Base-by-base conservation (phyloP, 2,888 invertebrate genomes). In the Chesias legatella region DNA sequence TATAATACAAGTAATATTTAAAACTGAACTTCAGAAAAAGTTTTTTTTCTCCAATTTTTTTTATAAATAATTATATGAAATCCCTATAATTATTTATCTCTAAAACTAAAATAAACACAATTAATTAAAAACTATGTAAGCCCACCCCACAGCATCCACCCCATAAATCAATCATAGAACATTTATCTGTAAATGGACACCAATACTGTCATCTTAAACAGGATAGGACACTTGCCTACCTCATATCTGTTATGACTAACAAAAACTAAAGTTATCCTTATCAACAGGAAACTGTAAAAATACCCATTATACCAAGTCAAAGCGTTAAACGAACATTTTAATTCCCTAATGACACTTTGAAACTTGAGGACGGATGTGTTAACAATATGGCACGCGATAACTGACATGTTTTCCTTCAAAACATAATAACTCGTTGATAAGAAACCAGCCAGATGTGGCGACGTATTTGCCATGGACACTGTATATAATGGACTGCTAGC, bases 401-500 rank as follows among this genome's bases (percentile, higher is more conserved):
- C 31, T 43, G 26, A 34, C 44, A 57, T 63, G 67, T 83, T 82
- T 81, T 81, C 77, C 80, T 84, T 85, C 70, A 67, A 65, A 74
- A 71, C 61, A 73, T 64, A 74, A 73, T 72, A 69, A 67, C 72
- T 76, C 72, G 40, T 54, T 69, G 82, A 83, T 82, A 84, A 84
- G 81, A 75, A 76, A 67, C 63, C 47, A 48, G 55, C 75, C 85
- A 84, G 81, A 84, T 85, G 84, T 72, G 66, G 68, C 51, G 58
- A 60, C 56, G 60, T 63, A 61, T 63, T 61, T 55, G 32, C 20
- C 34, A 28, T 4, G 25, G 33, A 35, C 7, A 21, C n/a, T n/a
- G 9, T 13, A 29, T 21, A 29, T 5, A 33, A 40, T 41, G 23
- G 22, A 17, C 33, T 20, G 21, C n/a, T 23, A 37, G 45, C 45